These are phyloP conservation scores for Palaemon carinicauda DNA, from an alignment of 1,140 invertebrate genomes.

Conservation along the genomic window DNA sequence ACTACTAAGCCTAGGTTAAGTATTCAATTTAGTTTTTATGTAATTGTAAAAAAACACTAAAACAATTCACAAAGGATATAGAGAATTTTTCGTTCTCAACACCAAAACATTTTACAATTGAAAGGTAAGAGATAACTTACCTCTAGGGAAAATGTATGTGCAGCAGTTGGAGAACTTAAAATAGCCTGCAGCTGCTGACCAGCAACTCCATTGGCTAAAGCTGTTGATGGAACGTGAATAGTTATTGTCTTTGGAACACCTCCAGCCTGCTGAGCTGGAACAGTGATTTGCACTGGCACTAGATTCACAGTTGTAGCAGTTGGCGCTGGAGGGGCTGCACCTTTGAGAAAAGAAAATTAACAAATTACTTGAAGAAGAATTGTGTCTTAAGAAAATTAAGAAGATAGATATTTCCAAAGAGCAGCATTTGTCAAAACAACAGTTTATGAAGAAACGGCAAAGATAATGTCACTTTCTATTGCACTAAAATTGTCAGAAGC, in stretches of 20 bases:
- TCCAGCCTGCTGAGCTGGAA: slow-evolving; percentile 74
- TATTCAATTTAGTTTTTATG: too few species aligned
- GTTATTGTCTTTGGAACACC: slow-evolving; percentile 75
- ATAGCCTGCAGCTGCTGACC: slow-evolving; percentile 73
- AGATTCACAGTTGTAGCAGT: slow-evolving; percentile 61
- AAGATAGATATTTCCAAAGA: too few species aligned
- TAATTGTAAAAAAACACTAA: too few species aligned
- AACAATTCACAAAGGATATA: too few species aligned
- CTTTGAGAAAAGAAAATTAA: neutral
- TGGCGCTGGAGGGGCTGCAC: slow-evolving; percentile 58
- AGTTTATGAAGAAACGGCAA: too few species aligned
- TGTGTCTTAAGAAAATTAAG: too few species aligned
- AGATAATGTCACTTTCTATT: too few species aligned
- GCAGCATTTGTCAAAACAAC: too few species aligned
- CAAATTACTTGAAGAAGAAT: too few species aligned
- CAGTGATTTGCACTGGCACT: slow-evolving; percentile 72
- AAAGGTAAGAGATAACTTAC: slow-evolving; percentile 57
- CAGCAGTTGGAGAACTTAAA: slow-evolving; percentile 83
- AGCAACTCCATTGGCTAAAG: slow-evolving; percentile 61
- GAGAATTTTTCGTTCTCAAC: too few species aligned
- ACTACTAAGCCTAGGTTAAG: too few species aligned
- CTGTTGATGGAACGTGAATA: slow-evolving; percentile 70
- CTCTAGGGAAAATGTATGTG: slow-evolving; percentile 83
- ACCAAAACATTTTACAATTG: neutral
- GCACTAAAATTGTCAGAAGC: too few species aligned